Conservation (phyloP, 2,888 invertebrate species). For the Netelia inedita region DNA sequence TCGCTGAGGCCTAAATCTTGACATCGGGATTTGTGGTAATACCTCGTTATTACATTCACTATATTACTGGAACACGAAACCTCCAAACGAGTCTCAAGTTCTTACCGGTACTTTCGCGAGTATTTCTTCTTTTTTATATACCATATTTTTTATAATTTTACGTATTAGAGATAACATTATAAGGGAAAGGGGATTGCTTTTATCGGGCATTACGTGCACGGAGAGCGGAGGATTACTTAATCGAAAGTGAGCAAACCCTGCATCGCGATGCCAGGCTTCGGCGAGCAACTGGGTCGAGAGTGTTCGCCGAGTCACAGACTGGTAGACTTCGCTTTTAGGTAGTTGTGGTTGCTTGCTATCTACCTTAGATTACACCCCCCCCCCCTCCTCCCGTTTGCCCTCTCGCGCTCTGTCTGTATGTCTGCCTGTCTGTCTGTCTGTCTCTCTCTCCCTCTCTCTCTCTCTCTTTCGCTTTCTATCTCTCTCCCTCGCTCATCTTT, state of each 20-base stretch:
- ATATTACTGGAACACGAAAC: constrained; percentile 10
- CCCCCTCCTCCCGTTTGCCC: constrained; percentile 56
- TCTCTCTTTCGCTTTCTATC: not conserved
- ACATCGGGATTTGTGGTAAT: constrained; percentile 34
- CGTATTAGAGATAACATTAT: constrained; percentile 58
- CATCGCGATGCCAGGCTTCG: constrained; percentile 76
- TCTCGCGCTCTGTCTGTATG: constrained; percentile 39
- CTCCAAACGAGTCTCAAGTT: constrained; percentile 60
- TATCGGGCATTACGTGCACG: constrained; percentile 70
- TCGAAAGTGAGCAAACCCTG: constrained; percentile 79
- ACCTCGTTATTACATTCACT: constrained; percentile 26
- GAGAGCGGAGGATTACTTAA: constrained; percentile 77
- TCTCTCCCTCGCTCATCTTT: constrained; percentile 3
- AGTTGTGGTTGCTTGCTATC: constrained; percentile 67
- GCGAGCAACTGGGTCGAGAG: constrained; percentile 80
- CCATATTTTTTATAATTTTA: constrained; percentile 42
- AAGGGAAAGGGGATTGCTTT: constrained; percentile 66
- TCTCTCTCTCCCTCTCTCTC: not conserved
- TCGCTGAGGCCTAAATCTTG: constrained; percentile 13
- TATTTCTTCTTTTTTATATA: constrained; percentile 31
- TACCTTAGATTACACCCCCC: constrained; percentile 69
- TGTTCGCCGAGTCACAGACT: constrained; percentile 71
- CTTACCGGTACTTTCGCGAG: constrained; percentile 35
- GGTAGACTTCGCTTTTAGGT: constrained; percentile 66
- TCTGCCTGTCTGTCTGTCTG: not conserved